A percentile compares a stretch with the other conserved stretches of the same genome.
Evolutionary conservation across 2,888 invertebrate genomes (phyloP).

Genomic region (Ophraella communa): DNA sequence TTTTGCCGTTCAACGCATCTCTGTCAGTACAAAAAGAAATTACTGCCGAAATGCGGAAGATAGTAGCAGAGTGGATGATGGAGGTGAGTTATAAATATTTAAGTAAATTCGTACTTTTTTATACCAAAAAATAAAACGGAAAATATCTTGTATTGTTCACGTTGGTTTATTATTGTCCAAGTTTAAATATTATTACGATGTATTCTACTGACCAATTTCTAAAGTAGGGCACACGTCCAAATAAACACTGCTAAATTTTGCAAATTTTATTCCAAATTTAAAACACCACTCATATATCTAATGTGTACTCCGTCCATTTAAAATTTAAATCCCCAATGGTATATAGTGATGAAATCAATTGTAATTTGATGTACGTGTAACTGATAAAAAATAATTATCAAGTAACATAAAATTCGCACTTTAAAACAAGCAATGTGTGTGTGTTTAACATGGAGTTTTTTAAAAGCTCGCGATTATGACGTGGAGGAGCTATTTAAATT

Average conservation of each 20-base stretch:
- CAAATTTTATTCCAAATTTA: neutral
- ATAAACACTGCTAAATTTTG: neutral
- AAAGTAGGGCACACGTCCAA: neutral
- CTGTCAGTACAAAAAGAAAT: slow-evolving; percentile 89
- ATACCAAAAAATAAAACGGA: too few species aligned
- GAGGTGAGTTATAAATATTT: slow-evolving; percentile 83
- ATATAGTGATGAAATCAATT: neutral
- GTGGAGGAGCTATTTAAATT: slow-evolving; percentile 5
- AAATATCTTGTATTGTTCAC: too few species aligned
- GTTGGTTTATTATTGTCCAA: too few species aligned
- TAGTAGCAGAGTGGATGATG: slow-evolving; percentile 96
- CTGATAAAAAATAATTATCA: neutral
- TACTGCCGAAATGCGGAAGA: slow-evolving; percentile 88
- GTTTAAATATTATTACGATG: neutral
- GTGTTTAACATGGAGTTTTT: neutral
- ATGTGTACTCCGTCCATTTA: neutral
- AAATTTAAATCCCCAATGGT: slow-evolving; percentile 6
- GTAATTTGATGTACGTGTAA: neutral
- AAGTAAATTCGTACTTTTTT: too few species aligned
- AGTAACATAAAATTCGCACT: neutral
- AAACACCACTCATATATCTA: neutral
- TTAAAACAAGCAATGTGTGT: neutral
- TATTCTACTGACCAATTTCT: neutral
- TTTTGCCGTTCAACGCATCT: slow-evolving; percentile 70
- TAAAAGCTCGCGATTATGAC: neutral